A percentile compares a stretch with the other conserved stretches of the same genome.
phyloP scores from a whole-genome alignment of 2,888 invertebrate species.

The Thymelicus sylvestris region DNA sequence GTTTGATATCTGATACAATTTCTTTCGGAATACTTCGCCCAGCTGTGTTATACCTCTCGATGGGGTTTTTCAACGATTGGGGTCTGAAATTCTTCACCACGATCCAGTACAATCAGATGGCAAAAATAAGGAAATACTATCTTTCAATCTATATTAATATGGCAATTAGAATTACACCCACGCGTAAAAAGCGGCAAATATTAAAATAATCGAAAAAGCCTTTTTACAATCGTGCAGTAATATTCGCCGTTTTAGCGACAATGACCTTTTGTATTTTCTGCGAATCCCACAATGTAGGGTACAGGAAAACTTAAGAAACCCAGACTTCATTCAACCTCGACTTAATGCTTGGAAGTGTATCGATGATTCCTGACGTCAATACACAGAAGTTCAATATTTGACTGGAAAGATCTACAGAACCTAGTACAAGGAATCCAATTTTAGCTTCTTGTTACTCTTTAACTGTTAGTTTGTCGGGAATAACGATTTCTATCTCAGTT shows the following conservation, averaged over 20 bases:
- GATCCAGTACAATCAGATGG: too few relatives aligned
- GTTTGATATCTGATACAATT: conserved; percentile 22
- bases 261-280: conserved; percentile 5
- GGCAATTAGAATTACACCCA: too few relatives aligned
- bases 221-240: neutral
- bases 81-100: too few relatives aligned
- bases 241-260: neutral
- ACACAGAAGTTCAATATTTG: conserved; percentile 14
- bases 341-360: conserved; percentile 7
- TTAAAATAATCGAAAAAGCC: neutral
- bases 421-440: conserved; percentile 12
- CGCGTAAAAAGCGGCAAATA: neutral
- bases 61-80: neutral
- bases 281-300: conserved; percentile 7
- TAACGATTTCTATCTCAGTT: conserved; percentile 4
- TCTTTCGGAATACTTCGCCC: neutral
- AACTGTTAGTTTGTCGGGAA: conserved; percentile 2
- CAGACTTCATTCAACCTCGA: neutral
- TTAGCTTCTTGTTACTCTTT: conserved; percentile 9
- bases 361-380: conserved; percentile 24
- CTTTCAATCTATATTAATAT: too few relatives aligned
- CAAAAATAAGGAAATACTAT: too few relatives aligned
- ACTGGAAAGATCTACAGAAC: conserved; percentile 18
- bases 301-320: conserved; percentile 21
- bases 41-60: neutral